A percentile compares a stretch with the other conserved stretches of the same genome.
Conservation (phyloP, 2,113 vertebrate species). For the Genyomyrus donnyi region DNA sequence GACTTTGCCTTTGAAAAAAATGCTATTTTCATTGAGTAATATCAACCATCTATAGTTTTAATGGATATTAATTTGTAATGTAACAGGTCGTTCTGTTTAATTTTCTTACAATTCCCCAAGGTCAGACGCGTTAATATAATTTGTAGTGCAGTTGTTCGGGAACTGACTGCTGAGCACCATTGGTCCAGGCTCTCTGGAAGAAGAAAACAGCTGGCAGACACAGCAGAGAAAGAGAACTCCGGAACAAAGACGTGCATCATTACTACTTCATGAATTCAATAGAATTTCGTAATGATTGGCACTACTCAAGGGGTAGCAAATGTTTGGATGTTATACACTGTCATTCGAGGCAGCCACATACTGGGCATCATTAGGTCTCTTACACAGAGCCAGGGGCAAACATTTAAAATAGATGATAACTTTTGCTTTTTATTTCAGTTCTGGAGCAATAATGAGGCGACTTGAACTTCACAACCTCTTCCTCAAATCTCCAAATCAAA, state of each 20-base stretch:
- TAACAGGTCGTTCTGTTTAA: not conserved
- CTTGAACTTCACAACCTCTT: not conserved
- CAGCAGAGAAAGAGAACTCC: not conserved
- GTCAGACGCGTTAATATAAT: not conserved
- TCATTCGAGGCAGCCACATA: not conserved
- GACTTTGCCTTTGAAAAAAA: not conserved
- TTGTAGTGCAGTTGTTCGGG: conserved; percentile 10
- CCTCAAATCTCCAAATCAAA: not conserved
- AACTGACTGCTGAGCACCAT: not conserved
- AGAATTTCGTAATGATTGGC: not conserved
- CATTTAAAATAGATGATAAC: not conserved
- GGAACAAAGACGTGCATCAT: not conserved
- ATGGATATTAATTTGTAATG: not conserved
- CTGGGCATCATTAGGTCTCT: not conserved
- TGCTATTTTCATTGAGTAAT: not conserved
- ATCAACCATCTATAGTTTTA: not conserved
- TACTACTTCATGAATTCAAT: not conserved
- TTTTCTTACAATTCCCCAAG: not conserved
- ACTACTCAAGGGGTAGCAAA: not conserved
- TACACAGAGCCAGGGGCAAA: not conserved
- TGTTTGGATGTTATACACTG: not conserved
- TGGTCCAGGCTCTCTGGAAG: conserved; percentile 3
- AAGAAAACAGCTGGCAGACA: conserved; percentile 8
- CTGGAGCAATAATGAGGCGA: not conserved
- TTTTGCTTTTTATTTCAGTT: not conserved